phyloP scores from a whole-genome alignment of 2,888 invertebrate species.

The Danaus chrysippus region DNA sequence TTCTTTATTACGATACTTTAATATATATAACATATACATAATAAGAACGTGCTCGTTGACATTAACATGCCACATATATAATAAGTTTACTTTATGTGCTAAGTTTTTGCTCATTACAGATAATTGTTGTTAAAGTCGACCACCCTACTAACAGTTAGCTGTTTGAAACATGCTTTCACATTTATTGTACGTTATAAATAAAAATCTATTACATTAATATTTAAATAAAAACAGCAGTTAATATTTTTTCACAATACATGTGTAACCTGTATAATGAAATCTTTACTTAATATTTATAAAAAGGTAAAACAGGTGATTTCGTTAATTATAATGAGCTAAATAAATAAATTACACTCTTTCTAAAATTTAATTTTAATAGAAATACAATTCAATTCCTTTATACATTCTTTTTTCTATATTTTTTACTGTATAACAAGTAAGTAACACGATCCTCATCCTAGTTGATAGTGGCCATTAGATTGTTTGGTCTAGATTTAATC shows the following conservation, averaged over 20 bases:
- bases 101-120: neutral
- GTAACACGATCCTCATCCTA: constrained; percentile 26
- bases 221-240: too few species aligned
- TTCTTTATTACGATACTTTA: too few species aligned
- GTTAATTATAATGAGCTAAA: too few species aligned
- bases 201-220: too few species aligned
- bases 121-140: neutral
- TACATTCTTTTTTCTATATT: constrained; percentile 20
- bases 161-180: neutral
- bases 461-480: constrained; percentile 23
- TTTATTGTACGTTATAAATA: neutral
- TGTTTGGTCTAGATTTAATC: constrained; percentile 7
- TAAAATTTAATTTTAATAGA: too few species aligned
- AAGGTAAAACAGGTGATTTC: too few species aligned
- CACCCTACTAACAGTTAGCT: neutral
- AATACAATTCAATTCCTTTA: neutral
- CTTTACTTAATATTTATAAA: too few species aligned
- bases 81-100: neutral
- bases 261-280: too few species aligned
- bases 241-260: too few species aligned
- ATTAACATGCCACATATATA: neutral
- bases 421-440: constrained; percentile 23
- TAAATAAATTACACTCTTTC: too few species aligned
- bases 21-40: neutral
- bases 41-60: neutral